Percentiles rank a stretch among this genome's conserved stretches.
Conservation (phyloP, 2,888 invertebrate species). For the Uropetala carovei region DNA sequence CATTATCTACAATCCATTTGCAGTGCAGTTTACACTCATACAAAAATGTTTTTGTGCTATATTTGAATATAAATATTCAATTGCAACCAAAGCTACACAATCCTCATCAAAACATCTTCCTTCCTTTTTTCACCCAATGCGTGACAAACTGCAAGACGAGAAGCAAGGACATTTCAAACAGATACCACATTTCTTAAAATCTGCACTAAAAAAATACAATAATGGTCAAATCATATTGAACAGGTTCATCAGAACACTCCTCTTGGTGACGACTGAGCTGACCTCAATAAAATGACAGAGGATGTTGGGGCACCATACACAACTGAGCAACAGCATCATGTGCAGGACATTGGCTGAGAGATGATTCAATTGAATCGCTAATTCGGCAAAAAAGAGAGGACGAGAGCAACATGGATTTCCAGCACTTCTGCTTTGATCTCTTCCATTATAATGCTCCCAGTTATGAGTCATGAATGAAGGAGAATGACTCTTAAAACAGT, state of each 20-base stretch:
- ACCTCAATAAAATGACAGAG: not conserved
- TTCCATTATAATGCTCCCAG: not conserved
- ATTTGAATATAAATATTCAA: not conserved
- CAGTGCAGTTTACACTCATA: not conserved
- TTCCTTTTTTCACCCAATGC: too few species aligned
- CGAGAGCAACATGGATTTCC: not conserved
- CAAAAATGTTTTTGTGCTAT: conserved; percentile 12
- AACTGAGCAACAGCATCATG: not conserved
- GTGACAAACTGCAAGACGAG: too few species aligned
- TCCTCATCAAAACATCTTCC: too few species aligned
- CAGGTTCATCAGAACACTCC: not conserved
- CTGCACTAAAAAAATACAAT: not conserved
- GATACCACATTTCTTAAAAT: not conserved
- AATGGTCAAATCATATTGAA: not conserved
- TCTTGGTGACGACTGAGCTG: not conserved
- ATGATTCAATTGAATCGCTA: not conserved
- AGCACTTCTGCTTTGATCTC: not conserved
- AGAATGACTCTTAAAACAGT: not conserved
- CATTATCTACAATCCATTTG: too few species aligned
- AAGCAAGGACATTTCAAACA: not conserved
- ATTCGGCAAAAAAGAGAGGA: not conserved
- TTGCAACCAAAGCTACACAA: not conserved
- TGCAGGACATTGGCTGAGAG: not conserved
- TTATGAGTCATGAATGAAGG: not conserved
- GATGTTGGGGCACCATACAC: not conserved